Percentiles rank a stretch among this genome's conserved stretches.
Evolutionary conservation across 30 jellyfish, hydroid and myxozoan genomes (phyloP).

Genomic region (Aurelia aurita): DNA sequence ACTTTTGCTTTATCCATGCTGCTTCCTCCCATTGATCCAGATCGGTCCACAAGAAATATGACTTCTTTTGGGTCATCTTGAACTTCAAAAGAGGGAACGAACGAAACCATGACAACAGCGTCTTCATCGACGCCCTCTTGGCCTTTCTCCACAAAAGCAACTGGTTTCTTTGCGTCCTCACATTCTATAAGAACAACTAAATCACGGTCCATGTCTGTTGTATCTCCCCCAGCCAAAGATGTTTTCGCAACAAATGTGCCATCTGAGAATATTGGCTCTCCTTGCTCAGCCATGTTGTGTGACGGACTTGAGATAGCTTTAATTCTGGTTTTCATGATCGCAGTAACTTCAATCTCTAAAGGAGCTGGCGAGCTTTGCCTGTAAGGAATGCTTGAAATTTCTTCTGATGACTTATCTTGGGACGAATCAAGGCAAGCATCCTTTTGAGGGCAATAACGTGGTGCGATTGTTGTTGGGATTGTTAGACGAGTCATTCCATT

Average conservation of each 20-base stretch:
- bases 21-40: neutral
- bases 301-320: neutral
- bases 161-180: neutral
- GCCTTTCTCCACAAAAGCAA: constrained; percentile 15
- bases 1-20: constrained; percentile 9
- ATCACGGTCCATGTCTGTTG: constrained; percentile 5
- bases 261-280: neutral
- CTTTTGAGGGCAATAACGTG: constrained; percentile 7
- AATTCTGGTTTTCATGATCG: neutral
- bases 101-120: constrained; percentile 23
- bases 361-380: neutral
- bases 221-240: neutral
- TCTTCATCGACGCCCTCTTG: neutral
- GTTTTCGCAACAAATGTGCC: neutral
- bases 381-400: neutral
- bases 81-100: neutral
- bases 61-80: constrained; percentile 8
- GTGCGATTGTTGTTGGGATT: constrained; percentile 6
- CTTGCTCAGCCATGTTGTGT: neutral
- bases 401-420: neutral
- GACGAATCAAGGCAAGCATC: too few species aligned
- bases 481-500: constrained; percentile 9
- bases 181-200: neutral
- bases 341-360: neutral
- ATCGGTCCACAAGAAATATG: constrained; percentile 9